Percentiles rank a stretch among this genome's conserved stretches.
Evolutionary conservation across 64 coral and sea anemone genomes (phyloP).

Genomic region (Stichodactyla helianthus): DNA sequence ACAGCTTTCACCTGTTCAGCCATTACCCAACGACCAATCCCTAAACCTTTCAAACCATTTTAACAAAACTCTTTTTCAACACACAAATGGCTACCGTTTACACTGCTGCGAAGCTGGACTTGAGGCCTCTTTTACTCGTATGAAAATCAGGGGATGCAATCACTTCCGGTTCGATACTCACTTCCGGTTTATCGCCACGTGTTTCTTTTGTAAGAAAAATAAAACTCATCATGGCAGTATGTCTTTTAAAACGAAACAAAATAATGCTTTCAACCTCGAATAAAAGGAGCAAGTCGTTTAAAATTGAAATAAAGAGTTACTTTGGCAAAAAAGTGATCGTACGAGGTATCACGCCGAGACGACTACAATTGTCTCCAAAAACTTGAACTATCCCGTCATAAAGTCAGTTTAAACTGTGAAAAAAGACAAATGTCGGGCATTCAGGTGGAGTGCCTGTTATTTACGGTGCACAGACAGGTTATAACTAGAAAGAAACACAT

Average conservation of each 20-base stretch:
- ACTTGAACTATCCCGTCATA: background rate
- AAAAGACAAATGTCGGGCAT: background rate
- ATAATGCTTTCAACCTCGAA: background rate
- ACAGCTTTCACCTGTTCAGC: background rate
- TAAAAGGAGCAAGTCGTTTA: background rate
- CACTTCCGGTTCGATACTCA: background rate
- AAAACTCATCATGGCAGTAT: background rate
- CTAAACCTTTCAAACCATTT: conserved; percentile 2
- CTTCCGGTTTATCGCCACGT: background rate
- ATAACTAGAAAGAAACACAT: conserved; percentile 3
- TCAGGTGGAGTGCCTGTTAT: background rate
- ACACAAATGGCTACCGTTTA: background rate
- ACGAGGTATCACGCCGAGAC: background rate
- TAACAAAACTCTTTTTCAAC: conserved; percentile 18
- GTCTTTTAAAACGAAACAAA: background rate
- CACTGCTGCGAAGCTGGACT: conserved; percentile 9
- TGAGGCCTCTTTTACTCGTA: background rate
- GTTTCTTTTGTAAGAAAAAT: background rate
- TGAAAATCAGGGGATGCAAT: background rate
- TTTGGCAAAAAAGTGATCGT: background rate
- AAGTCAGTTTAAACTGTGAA: background rate
- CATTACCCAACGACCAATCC: conserved; percentile 16
- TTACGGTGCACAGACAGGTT: background rate
- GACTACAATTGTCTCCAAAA: background rate
- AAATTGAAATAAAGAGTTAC: background rate